A percentile compares a stretch with the other conserved stretches of the same genome.
Evolutionary conservation across 1,140 invertebrate species (phyloP).

Genomic region (Ptiloglossa arizonensis): DNA sequence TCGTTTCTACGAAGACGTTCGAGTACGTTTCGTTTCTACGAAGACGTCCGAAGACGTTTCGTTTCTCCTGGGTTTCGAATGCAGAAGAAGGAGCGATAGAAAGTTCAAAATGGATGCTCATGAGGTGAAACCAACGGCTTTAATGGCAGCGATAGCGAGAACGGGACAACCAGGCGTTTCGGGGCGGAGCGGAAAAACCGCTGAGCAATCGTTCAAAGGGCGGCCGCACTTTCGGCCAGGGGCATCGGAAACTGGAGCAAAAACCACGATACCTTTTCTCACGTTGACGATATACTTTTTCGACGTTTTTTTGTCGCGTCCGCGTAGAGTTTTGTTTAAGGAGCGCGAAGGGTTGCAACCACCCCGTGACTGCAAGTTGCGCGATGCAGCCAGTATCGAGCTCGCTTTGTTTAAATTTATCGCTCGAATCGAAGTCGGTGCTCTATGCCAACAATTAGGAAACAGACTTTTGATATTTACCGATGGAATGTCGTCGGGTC

Average conservation of each 20-base stretch:
- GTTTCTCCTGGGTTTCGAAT: background rate
- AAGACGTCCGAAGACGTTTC: too few species aligned
- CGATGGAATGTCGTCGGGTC: too few species aligned
- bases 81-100: background rate
- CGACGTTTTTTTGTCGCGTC: background rate
- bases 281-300: background rate
- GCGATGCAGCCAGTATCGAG: too few species aligned
- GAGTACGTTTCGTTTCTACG: too few species aligned
- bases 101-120: conserved; percentile 34
- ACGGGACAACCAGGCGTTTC: conserved; percentile 62
- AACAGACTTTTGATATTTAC: too few species aligned
- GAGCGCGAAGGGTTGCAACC: background rate
- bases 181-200: conserved; percentile 79
- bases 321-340: background rate
- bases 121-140: background rate
- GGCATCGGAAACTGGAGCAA: background rate
- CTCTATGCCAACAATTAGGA: too few species aligned
- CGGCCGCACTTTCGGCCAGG: conserved; percentile 30
- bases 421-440: too few species aligned
- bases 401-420: too few species aligned
- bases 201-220: conserved; percentile 76
- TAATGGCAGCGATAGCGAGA: conserved; percentile 40
- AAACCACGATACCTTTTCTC: conserved; percentile 4
- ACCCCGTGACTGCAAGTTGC: background rate
- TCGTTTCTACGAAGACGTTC: too few species aligned